Evolutionary conservation across 2,113 vertebrate genomes (phyloP).

Genomic region (Vireo altiloquus): DNA sequence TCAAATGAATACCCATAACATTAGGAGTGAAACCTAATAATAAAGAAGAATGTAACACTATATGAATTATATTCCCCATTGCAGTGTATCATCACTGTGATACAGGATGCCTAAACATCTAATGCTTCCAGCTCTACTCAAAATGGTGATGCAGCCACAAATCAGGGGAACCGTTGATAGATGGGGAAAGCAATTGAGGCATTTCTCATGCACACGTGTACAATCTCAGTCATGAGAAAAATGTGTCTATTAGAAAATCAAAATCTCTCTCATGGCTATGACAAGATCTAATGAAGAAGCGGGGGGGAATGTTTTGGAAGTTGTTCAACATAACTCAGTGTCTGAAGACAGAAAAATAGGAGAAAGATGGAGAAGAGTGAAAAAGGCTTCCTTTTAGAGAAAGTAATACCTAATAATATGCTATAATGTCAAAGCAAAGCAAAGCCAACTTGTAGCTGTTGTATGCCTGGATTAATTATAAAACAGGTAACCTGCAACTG

Average conservation of each 20-base stretch:
- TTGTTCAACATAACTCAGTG: background rate
- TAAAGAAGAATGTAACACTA: background rate
- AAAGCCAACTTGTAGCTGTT: background rate
- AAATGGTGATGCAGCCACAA: background rate
- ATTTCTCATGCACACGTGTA: background rate
- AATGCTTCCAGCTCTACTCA: background rate
- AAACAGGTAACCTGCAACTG: background rate
- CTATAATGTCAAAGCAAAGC: background rate
- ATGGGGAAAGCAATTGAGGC: conserved; percentile 2
- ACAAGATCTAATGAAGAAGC: background rate
- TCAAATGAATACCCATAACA: background rate
- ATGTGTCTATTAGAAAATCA: background rate
- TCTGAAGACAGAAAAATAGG: background rate
- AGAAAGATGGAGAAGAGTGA: background rate
- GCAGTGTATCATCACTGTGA: background rate
- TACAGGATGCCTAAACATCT: conserved; percentile 8
- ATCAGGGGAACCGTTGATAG: conserved; percentile 35
- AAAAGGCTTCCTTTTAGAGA: background rate
- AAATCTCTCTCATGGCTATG: background rate
- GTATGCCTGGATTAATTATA: background rate
- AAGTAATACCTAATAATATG: background rate
- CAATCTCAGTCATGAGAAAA: conserved; percentile 38
- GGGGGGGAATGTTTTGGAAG: background rate
- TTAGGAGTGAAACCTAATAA: background rate
- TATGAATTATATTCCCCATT: background rate